Base-by-base conservation (phyloP, 2,797 vertebrate species). In the Phataginus tetradactyla region DNA sequence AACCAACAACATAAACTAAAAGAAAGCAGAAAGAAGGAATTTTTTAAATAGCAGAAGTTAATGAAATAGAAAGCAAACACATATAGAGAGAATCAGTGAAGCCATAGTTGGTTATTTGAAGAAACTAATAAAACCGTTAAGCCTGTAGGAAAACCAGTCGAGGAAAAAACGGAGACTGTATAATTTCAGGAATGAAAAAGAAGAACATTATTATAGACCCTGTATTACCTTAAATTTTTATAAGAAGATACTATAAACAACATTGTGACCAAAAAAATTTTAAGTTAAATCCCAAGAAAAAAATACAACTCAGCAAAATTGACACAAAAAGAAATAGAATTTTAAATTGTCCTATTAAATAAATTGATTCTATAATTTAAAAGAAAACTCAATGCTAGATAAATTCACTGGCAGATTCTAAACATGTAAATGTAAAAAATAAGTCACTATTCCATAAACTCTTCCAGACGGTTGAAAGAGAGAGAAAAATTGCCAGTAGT, bases 111-210 rank as follows among this genome's bases (percentile, higher is more conserved):
- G 15, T 57, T 84, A 39, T 85, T 68, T 89, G 85, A 85, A 61
- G 32, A 96, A 89, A 74, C 7, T 25, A 64, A 91, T 78, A 88
- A 78, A 96, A 74, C 53, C 32, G 37, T 53, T 77, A 75, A 91
- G 42, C 13, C 5, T 89, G 49, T 68, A 68, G 68, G 66, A 85
- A 74, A 59, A 55, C 21, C 12, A 64, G 11, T 87, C 49, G 87
- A 91, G 53, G 20, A 74, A 85, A 91, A 61, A 79, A 12, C 7
- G 68, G 29, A 79, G 34, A 81, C 7, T 71, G 18, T 59, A 5
- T 59, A 39, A 86, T 83, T 71, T 71, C 55, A 64, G 12, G n/a
- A 93, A 83, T 51, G 34, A 64, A 81, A 84, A 88, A 8, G 15
- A 32, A 12, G 21, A 93, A 77, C 0, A 12, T 77, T 86, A 81